Percentiles rank a stretch among this genome's conserved stretches.
Evolutionary conservation across 2,797 vertebrate species (phyloP).

Genomic region (Sebastes alutus): DNA sequence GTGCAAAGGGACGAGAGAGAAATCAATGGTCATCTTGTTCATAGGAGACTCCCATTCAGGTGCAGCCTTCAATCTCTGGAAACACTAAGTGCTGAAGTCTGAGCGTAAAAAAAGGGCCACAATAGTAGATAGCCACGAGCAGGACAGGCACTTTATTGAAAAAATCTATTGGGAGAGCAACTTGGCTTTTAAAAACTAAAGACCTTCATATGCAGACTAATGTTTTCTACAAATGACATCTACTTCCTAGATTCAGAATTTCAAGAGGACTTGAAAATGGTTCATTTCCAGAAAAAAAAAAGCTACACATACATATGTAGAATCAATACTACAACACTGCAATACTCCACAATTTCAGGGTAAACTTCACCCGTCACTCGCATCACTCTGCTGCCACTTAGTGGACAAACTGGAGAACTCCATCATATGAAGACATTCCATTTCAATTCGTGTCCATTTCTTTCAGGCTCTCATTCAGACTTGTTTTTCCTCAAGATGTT

Average conservation of each 20-base stretch:
- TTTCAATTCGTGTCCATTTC: neutral
- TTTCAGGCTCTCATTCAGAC: neutral
- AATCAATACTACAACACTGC: neutral
- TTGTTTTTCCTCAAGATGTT: neutral
- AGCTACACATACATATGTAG: neutral
- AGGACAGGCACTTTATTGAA: constrained; percentile 67
- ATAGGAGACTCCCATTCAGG: constrained; percentile 83
- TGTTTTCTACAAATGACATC: constrained; percentile 24
- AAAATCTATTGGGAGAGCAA: constrained; percentile 64
- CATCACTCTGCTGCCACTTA: constrained; percentile 61
- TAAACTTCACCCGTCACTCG: neutral
- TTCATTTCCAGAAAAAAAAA: neutral
- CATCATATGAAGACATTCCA: neutral
- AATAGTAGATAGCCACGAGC: constrained; percentile 47
- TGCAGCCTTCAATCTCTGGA: constrained; percentile 82
- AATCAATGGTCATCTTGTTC: constrained; percentile 89
- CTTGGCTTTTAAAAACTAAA: constrained; percentile 62
- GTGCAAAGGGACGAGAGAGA: constrained; percentile 78
- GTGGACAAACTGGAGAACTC: constrained; percentile 29
- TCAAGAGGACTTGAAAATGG: neutral
- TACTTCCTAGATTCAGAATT: constrained; percentile 7
- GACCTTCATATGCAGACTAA: constrained; percentile 43
- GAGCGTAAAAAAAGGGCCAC: constrained; percentile 50
- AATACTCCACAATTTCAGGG: neutral
- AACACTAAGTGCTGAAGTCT: constrained; percentile 74